Evolutionary conservation across 1,140 invertebrate species (phyloP), one percentile per base, ranked within the genome.

Genomic region (Trichomalopsis sarcophagae): DNA sequence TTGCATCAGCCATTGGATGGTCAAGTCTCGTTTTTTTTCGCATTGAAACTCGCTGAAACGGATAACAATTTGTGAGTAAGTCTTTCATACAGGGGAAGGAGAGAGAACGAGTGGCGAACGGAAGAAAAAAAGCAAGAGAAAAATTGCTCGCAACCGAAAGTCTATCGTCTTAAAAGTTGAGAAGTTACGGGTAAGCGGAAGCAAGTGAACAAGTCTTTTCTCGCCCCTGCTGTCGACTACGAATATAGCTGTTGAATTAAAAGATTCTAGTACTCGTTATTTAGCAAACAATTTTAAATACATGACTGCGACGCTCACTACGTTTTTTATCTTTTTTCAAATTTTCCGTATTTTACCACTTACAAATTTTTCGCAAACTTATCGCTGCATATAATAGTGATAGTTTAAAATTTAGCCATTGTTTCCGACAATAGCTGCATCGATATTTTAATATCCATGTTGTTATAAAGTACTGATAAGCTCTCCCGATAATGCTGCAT

Each of bases 121-220:
- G 11, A 76, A 76, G 47, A 50, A 76, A 7, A 9, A 47, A 44
- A 50, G 68, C 0, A 79, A 40, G 17, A 66, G 66, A 71, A 30
- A 71, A 23, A 81, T 40, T 71, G 47, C 33, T 50, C 14, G 14
- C 23, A 74, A 50, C 47, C 47, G 62, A 82, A 82, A 62, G 47
- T 76, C 50, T 75, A 27, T 23, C n/a, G 5, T 10, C 3, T 76
- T 36, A 62, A 82, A 82, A 82, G 27, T 82, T 76, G 4, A 76
- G 33, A 82, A 82, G 14, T 82, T 82, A 76, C 71, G 81, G 21
- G 23, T 27, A 40, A 30, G 44, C 81, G 50, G 73, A 82, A 40
- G 73, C 30, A 7, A 17, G 73, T 5, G 68, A 74, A 69, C 23
- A 66, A 82, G 74, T 75, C 71, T 82, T 76, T 82, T 23, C 50